A percentile compares a stretch with the other conserved stretches of the same genome.
These are phyloP conservation scores for Halcyon leucocephala DNA, from an alignment of 2,797 vertebrate genomes.

Conservation along the genomic window DNA sequence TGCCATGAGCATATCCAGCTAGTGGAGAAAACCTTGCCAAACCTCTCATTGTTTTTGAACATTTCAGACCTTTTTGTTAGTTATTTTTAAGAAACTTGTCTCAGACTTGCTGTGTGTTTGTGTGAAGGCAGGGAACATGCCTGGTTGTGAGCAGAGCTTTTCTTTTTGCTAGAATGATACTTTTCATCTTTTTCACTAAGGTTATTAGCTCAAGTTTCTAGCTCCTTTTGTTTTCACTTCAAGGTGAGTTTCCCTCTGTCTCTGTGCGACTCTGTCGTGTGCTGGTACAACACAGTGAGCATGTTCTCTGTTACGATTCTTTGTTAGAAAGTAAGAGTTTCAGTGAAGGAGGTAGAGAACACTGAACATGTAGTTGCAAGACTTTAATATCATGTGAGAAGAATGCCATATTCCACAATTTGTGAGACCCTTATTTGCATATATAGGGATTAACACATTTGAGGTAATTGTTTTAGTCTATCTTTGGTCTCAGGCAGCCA, in stretches of 20 bases:
- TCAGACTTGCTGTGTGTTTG: background rate
- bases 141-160: background rate
- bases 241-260: background rate
- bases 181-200: background rate
- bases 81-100: background rate
- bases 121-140: background rate
- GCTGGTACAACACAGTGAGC: background rate
- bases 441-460: background rate
- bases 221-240: background rate
- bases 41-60: background rate
- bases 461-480: background rate
- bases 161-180: background rate
- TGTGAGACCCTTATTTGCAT: background rate
- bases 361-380: background rate
- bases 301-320: background rate
- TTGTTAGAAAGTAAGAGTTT: background rate
- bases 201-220: background rate
- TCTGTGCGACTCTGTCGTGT: background rate
- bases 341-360: background rate
- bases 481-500: background rate
- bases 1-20: background rate
- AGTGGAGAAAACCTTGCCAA: background rate
- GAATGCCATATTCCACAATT: background rate
- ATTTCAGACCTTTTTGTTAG: background rate
- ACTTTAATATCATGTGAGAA: background rate